Evolutionary conservation across 2,888 invertebrate species (phyloP).

Genomic region (Cryptocephalus primarius): DNA sequence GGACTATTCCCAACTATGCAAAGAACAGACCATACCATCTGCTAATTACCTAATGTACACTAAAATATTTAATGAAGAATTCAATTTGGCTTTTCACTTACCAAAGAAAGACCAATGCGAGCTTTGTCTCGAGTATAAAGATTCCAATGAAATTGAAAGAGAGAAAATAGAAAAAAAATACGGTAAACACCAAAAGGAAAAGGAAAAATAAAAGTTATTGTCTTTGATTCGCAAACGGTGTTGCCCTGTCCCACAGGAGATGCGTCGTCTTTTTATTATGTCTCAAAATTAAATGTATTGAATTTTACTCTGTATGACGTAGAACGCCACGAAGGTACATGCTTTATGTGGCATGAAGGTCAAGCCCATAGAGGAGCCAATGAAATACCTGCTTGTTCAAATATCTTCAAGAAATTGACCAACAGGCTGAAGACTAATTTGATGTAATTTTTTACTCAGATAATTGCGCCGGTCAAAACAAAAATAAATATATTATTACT

Average conservation of each 20-base stretch:
- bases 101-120: slow-evolving; percentile 8
- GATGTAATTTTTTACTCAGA: slow-evolving; percentile 9
- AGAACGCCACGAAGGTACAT: slow-evolving; percentile 15
- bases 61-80: slow-evolving; percentile 4
- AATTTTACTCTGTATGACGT: slow-evolving; percentile 22
- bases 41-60: slow-evolving; percentile 1
- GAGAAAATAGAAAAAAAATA: slow-evolving; percentile 1
- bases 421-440: background rate
- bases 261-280: slow-evolving; percentile 17
- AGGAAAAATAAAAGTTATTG: background rate
- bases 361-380: slow-evolving; percentile 21
- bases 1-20: background rate
- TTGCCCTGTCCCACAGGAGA: slow-evolving; percentile 14
- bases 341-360: slow-evolving; percentile 20
- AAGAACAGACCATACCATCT: slow-evolving; percentile 2
- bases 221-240: slow-evolving; percentile 17
- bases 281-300: slow-evolving; percentile 20
- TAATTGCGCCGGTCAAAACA: slow-evolving; percentile 10
- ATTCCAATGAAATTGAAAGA: slow-evolving; percentile 1
- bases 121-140: slow-evolving; percentile 1
- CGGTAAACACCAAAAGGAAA: slow-evolving; percentile 3
- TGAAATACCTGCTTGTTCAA: slow-evolving; percentile 14
- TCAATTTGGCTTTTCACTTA: slow-evolving; percentile 3
- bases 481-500: slow-evolving; percentile 7
- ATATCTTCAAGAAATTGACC: slow-evolving; percentile 3